Evolutionary conservation across 2,797 vertebrate genomes (phyloP).

Genomic region (Sorex maritimensis): DNA sequence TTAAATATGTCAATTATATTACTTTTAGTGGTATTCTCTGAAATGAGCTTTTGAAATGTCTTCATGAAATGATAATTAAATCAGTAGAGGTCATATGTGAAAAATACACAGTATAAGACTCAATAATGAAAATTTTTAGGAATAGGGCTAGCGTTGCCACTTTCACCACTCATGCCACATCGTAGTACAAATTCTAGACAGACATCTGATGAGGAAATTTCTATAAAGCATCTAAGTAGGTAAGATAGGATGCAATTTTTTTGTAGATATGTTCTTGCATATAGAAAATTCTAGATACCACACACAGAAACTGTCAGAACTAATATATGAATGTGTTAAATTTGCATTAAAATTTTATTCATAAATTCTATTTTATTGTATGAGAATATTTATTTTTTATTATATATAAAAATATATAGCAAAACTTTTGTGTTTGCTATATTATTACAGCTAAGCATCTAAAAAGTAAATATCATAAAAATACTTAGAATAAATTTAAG

Average conservation of each 20-base stretch:
- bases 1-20: neutral
- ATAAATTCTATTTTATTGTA: too few relatives aligned
- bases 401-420: too few relatives aligned
- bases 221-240: neutral
- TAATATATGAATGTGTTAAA: neutral
- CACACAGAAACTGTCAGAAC: neutral
- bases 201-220: too few relatives aligned
- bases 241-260: neutral
- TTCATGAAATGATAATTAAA: neutral
- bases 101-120: neutral
- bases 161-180: neutral
- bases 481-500: too few relatives aligned
- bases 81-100: neutral
- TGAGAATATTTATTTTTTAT: too few relatives aligned
- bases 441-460: too few relatives aligned
- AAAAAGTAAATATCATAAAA: too few relatives aligned
- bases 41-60: neutral
- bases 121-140: neutral
- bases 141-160: neutral
- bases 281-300: neutral
- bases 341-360: neutral
- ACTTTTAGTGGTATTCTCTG: neutral
- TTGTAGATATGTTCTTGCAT: neutral
- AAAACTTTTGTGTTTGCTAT: too few relatives aligned
- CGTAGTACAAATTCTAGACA: too few relatives aligned